phyloP scores from a whole-genome alignment of 2,113 vertebrate genomes.

The Callospermophilus lateralis region DNA sequence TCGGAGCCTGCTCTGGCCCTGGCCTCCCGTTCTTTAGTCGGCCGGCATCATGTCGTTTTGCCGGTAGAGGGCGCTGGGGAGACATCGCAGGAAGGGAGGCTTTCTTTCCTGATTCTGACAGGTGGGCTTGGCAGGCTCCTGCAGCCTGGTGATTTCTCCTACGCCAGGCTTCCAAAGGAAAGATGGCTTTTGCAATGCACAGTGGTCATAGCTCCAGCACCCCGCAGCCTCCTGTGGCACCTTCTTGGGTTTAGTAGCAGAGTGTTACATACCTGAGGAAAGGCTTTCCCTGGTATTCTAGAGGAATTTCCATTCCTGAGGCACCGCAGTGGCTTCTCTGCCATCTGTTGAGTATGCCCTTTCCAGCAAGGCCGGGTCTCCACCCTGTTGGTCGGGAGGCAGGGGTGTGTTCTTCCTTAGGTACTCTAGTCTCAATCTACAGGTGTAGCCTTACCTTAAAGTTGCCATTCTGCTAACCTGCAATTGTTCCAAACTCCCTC shows the following conservation, averaged over 20 bases:
- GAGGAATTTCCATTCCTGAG: neutral
- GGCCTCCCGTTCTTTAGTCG: too few relatives aligned
- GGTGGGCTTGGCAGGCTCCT: neutral
- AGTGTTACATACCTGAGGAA: neutral
- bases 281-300: neutral
- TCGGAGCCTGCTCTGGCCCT: neutral
- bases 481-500: too few relatives aligned
- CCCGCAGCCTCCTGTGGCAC: neutral
- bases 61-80: conserved; percentile 53
- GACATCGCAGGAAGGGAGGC: neutral
- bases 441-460: neutral
- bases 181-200: neutral
- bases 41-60: neutral
- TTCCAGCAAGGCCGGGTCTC: neutral
- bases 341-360: neutral
- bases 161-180: neutral
- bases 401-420: neutral
- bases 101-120: neutral
- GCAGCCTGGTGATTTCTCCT: neutral
- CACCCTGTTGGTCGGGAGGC: neutral
- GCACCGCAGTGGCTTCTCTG: neutral
- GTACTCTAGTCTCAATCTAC: neutral
- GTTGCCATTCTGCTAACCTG: neutral
- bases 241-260: neutral
- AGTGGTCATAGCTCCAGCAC: neutral